Evolutionary conservation across 2,113 vertebrate genomes (phyloP), one percentile per base, ranked within the genome.

Genomic region (Aldabrachelys gigantea): DNA sequence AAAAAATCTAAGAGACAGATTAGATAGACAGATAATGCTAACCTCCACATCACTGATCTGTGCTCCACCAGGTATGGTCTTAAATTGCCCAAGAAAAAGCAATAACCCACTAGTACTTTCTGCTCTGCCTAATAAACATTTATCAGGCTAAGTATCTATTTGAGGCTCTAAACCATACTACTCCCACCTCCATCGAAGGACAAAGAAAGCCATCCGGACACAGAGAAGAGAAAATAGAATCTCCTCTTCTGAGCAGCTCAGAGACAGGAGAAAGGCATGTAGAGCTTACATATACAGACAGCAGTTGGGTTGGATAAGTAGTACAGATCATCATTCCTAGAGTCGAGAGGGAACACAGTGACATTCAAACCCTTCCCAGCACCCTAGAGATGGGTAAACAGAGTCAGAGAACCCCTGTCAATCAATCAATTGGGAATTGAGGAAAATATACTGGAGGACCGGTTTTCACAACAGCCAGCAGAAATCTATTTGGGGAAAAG

Each of bases 141-240:
- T 88, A 25, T 78, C 56, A 78, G 56, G 35, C 38, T 85, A 92
- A 90, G 14, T 16, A 80, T 27, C 62, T 87, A 54, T 80, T 79
- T 65, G 44, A 89, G 83, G 47, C 44, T 50, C 47, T 82, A 49
- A 76, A 29, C 21, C 38, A 84, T 80, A 11, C 8, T 24, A 47
- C 24, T 78, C 22, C 24, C 82, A 27, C 12, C 6, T 5, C 31
- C 29, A 5, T 1, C n/a, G 56, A 82, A 89, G 41, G 56, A 47
- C 31, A 52, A 41, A 79, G 35, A 92, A 52, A 0, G 0, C 12
- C 2, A 1, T 19, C 72, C 72, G 62, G 52, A 69, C 80, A 93
- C 83, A 62, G 4, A 85, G 86, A 38, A 47, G 29, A 50, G 19
- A 82, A 19, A 52, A 5, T 31, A 87, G 54, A 38, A 12, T 79